Conservation (phyloP, 2,113 vertebrate species). For the Myanophis thanlyinensis region DNA sequence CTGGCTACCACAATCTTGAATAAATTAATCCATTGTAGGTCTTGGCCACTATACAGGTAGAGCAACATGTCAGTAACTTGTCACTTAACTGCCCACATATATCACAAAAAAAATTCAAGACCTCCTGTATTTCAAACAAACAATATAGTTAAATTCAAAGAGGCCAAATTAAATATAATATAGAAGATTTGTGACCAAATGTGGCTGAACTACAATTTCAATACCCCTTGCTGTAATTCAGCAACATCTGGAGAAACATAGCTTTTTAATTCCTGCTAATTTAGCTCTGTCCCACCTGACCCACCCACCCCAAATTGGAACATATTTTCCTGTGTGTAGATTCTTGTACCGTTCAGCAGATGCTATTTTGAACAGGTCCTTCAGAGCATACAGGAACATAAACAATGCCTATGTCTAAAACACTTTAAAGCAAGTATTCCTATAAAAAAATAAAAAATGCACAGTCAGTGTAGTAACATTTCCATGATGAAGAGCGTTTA, state of each 20-base stretch:
- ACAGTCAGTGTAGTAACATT: background rate
- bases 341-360: background rate
- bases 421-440: background rate
- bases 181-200: background rate
- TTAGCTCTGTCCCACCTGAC: background rate
- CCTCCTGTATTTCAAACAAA: background rate
- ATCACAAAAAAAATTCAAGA: background rate
- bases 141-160: background rate
- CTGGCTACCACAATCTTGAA: background rate
- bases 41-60: background rate
- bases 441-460: background rate
- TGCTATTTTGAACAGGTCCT: background rate
- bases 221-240: background rate
- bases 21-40: background rate
- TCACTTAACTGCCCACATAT: background rate
- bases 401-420: background rate
- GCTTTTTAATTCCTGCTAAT: background rate
- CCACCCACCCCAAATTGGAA: background rate
- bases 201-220: background rate
- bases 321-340: background rate
- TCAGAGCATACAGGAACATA: background rate
- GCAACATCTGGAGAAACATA: background rate
- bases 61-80: background rate
- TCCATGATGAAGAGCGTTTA: too few species aligned
- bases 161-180: background rate